Percentiles rank a stretch among this genome's conserved stretches.
Conservation (phyloP, 2,113 vertebrate species). For the Arvicanthis niloticus region DNA sequence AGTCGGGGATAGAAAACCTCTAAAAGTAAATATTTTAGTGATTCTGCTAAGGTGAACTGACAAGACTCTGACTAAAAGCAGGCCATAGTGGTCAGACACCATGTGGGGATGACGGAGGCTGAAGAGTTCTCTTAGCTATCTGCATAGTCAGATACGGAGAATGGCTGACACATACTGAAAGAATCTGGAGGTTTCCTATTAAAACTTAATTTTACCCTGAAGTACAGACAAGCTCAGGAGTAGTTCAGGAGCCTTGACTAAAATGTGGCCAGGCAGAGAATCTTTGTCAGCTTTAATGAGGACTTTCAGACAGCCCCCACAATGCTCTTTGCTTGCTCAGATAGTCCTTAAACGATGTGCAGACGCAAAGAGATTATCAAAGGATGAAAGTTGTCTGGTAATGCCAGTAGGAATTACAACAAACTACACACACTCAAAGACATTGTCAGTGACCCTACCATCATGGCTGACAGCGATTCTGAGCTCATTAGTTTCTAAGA, state of each 20-base stretch:
- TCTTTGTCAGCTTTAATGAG: not conserved
- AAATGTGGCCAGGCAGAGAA: not conserved
- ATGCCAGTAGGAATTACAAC: not conserved
- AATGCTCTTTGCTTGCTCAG: not conserved
- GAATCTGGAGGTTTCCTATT: not conserved
- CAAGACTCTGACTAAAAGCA: not conserved
- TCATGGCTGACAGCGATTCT: not conserved
- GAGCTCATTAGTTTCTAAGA: not conserved
- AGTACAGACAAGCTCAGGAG: not conserved
- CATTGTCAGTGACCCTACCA: not conserved
- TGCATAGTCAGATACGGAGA: not conserved
- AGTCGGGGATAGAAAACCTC: not conserved
- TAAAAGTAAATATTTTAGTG: not conserved
- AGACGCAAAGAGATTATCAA: slow-evolving; percentile 12
- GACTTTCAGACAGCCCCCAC: not conserved
- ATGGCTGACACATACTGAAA: not conserved
- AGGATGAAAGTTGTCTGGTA: not conserved
- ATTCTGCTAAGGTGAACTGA: not conserved
- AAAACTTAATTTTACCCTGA: not conserved
- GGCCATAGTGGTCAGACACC: not conserved
- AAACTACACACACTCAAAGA: not conserved
- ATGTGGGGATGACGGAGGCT: no score
- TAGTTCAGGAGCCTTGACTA: not conserved
- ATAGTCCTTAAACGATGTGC: not conserved
- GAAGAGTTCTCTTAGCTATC: not conserved